Evolutionary conservation across 1,140 invertebrate genomes (phyloP), one percentile per base, ranked within the genome.

Genomic region (Berghia stephanieae): DNA sequence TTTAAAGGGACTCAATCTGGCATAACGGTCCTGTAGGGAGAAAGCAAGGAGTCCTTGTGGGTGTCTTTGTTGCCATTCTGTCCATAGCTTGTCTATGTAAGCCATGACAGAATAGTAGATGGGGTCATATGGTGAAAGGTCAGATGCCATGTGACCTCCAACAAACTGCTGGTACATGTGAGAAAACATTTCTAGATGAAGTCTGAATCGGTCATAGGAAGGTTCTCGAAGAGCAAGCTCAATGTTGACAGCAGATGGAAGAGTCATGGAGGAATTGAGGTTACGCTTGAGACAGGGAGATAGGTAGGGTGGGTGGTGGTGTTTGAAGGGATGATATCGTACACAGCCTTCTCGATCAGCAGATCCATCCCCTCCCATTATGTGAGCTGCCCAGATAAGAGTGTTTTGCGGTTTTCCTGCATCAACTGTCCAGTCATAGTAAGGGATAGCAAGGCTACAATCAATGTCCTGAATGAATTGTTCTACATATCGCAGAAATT

Each of bases 401-500:
- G 84, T 83, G 24, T 82, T 83, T 21, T 81, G 46, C 16, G 81
- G 72, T 6, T 80, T 78, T 5, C 85, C 86, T 21, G 80, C 81
- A 80, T 87, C 86, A 42, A 85, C 60, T 69, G 86, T 86, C 84
- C 84, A 87, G 77, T 87, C 86, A 78, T 83, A 87, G 76, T 86
- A 87, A 5, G 85, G 86, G 40, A 87, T 85, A 5, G 83, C 74
- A 13, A 87, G 55, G 21, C 75, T 67, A 77, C 86, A 87, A 76
- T 85, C 81, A 43, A 82, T 68, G 1, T 73, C 71, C 75, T 86
- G 84, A 27, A 87, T 60, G 27, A 74, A 78, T 42, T 79, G 78
- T 63, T 87, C 86, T 34, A 87, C 81, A 38, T 82, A 69, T 31
- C 80, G 68, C 44, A 86, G 71, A 69, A 83, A 86, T 36, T 83